phyloP scores from a whole-genome alignment of 2,797 vertebrate species.

The Nyctalus aviator region DNA sequence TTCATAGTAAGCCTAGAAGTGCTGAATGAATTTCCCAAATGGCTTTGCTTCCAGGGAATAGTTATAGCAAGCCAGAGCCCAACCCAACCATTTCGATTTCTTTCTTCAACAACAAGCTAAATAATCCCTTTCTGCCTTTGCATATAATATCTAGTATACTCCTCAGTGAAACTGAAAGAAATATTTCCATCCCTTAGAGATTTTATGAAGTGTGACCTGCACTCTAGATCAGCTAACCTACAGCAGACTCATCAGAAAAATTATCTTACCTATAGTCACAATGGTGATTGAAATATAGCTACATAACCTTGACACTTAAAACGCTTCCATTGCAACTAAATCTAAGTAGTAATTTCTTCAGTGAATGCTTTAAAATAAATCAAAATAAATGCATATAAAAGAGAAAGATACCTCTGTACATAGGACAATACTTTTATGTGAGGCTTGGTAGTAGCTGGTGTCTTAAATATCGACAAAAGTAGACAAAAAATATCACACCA shows the following conservation, averaged over 20 bases:
- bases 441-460: not conserved
- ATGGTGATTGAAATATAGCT: not conserved
- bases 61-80: not conserved
- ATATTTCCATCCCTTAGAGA: not conserved
- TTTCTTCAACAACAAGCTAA: not conserved
- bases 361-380: constrained; percentile 65
- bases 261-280: not conserved
- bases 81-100: not conserved
- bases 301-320: not conserved
- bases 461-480: not conserved
- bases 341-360: constrained; percentile 57
- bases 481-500: constrained; percentile 1
- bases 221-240: not conserved
- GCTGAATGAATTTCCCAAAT: not conserved
- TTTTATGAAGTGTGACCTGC: not conserved
- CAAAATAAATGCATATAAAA: constrained; percentile 1
- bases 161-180: not conserved
- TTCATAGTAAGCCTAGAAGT: not conserved
- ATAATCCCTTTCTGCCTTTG: not conserved
- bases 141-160: not conserved
- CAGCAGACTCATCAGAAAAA: not conserved
- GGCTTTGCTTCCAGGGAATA: not conserved
- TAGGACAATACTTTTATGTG: constrained; percentile 18
- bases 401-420: not conserved
- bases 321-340: not conserved